Conservation (phyloP, 2,797 vertebrate genomes). For the Acridotheres tristis region DNA sequence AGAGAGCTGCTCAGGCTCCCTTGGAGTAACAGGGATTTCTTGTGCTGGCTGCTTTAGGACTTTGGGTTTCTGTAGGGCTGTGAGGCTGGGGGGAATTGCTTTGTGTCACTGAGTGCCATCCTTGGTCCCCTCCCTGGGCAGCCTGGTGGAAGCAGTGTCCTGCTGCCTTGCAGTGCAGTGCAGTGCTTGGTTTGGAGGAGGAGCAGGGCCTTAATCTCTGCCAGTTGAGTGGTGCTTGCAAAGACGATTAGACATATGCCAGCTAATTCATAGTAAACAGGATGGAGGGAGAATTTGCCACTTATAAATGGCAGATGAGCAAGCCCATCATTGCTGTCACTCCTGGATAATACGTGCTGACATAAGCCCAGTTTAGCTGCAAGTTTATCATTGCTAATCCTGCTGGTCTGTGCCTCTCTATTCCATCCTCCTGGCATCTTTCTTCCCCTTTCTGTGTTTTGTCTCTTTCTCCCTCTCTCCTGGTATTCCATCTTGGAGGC, state of each 20-base stretch:
- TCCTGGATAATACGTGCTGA: not conserved
- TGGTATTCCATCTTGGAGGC: not conserved
- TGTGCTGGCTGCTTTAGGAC: fast-evolving
- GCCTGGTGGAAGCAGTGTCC: not conserved
- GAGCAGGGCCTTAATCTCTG: conserved; percentile 34
- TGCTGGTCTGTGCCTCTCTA: not conserved
- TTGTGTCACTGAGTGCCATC: not conserved
- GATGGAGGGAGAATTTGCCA: conserved; percentile 60
- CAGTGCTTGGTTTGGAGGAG: not conserved
- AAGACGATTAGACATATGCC: conserved; percentile 72
- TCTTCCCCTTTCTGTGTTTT: not conserved
- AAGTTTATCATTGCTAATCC: not conserved
- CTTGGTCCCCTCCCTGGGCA: not conserved
- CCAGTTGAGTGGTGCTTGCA: not conserved
- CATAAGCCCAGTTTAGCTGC: conserved; percentile 34
- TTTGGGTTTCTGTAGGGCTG: not conserved
- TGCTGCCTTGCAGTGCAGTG: not conserved
- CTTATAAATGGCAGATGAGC: conserved; percentile 64
- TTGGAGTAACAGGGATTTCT: not conserved
- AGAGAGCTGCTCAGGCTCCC: not conserved
- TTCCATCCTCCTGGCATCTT: not conserved
- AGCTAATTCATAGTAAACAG: conserved; percentile 66
- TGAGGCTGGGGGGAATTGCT: not conserved
- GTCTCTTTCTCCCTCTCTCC: not conserved
- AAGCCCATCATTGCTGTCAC: not conserved